These are phyloP conservation scores for Melipona bicolor DNA, from an alignment of 2,888 invertebrate species.

Conservation along the genomic window DNA sequence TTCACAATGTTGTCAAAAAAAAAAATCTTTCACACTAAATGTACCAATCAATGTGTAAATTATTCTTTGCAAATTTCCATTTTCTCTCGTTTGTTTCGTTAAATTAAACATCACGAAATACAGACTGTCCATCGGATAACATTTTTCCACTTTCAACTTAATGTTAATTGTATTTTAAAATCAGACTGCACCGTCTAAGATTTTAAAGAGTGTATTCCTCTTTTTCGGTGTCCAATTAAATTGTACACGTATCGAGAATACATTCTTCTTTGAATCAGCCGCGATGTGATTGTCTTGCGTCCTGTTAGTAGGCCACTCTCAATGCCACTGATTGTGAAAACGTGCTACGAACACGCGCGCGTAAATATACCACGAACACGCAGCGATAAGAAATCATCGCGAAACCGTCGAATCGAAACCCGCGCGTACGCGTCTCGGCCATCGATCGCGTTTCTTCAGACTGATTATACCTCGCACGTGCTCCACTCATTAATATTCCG, in stretches of 20 bases:
- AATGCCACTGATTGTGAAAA: slow-evolving; percentile 45
- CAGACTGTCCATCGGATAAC: no score
- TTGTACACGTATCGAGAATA: not conserved
- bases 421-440: not conserved
- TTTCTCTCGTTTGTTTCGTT: not conserved
- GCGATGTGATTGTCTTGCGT: not conserved
- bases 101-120: no score
- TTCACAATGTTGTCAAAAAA: not conserved
- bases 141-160: not conserved
- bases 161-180: not conserved
- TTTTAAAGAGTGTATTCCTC: not conserved
- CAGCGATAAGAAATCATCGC: slow-evolving; percentile 50
- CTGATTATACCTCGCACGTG: slow-evolving; percentile 4
- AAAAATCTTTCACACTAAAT: not conserved
- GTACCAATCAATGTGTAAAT: no score
- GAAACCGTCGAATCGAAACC: slow-evolving; percentile 4
- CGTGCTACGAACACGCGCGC: slow-evolving; percentile 19
- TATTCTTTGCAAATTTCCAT: not conserved
- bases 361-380: slow-evolving; percentile 17
- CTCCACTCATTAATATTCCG: not conserved
- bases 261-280: not conserved
- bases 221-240: not conserved
- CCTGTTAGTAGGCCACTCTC: slow-evolving; percentile 1
- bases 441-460: slow-evolving; percentile 1
- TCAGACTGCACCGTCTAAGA: not conserved